A percentile compares a stretch with the other conserved stretches of the same genome.
These are phyloP conservation scores for Dexiosoma caninum DNA, from an alignment of 2,888 invertebrate genomes.

Conservation along the genomic window DNA sequence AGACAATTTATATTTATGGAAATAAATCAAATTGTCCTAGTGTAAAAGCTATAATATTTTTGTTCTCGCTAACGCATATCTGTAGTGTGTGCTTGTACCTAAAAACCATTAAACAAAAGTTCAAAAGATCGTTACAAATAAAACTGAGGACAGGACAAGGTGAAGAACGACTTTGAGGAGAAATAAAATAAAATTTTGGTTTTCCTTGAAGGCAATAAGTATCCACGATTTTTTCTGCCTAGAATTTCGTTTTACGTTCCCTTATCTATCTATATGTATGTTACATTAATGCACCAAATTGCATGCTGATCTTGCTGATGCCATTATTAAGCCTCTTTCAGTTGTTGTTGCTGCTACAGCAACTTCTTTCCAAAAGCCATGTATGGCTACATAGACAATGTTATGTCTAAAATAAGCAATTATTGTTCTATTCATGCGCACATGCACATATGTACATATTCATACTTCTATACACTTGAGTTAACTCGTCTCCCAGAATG, in stretches of 20 bases:
- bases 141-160: background rate
- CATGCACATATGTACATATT: background rate
- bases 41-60: background rate
- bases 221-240: background rate
- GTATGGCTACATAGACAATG: background rate
- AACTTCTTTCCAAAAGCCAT: background rate
- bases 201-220: background rate
- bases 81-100: background rate
- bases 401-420: conserved; percentile 9
- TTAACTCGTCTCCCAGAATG: background rate
- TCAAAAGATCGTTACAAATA: background rate
- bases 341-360: background rate
- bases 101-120: background rate
- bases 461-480: background rate
- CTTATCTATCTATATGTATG: background rate
- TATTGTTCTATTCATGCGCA: background rate
- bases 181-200: background rate
- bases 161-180: background rate
- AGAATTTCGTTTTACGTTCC: background rate
- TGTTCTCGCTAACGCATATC: background rate
- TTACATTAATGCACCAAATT: background rate
- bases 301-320: conserved; percentile 13
- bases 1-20: too few species aligned
- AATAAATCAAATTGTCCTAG: background rate
- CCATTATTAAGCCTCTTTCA: background rate